phyloP scores from a whole-genome alignment of 1,140 invertebrate species.

The Neelides sp. region DNA sequence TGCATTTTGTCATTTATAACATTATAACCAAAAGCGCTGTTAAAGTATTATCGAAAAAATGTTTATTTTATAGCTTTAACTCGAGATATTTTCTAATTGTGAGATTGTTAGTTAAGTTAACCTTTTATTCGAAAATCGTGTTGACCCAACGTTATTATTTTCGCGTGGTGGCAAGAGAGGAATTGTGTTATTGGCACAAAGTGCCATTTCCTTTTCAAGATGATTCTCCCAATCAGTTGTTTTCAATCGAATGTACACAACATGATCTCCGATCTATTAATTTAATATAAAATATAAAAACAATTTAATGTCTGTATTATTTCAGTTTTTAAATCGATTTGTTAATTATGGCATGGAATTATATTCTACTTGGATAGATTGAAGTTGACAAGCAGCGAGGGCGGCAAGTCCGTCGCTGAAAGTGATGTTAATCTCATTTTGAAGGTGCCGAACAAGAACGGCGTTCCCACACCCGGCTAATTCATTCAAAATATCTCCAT shows the following conservation, averaged over 20 bases:
- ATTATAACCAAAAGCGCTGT: background rate
- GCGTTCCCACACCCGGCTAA: slow-evolving; percentile 67
- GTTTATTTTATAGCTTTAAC: slow-evolving; percentile 2
- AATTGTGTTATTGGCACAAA: slow-evolving; percentile 69
- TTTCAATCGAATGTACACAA: slow-evolving; percentile 60
- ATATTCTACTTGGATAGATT: slow-evolving; percentile 32
- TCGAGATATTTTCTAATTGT: background rate
- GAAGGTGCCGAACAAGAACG: slow-evolving; percentile 80
- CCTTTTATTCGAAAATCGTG: background rate
- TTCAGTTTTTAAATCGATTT: slow-evolving; percentile 13
- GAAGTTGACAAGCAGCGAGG: slow-evolving; percentile 49
- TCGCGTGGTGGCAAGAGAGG: slow-evolving; percentile 42
- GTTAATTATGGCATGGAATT: slow-evolving; percentile 35
- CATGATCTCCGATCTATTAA: slow-evolving; percentile 51
- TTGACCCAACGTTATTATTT: slow-evolving; percentile 15
- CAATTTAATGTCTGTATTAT: background rate
- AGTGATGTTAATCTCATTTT: slow-evolving; percentile 73
- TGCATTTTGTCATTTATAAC: background rate
- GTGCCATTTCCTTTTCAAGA: slow-evolving; percentile 63
- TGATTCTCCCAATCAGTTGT: slow-evolving; percentile 68
- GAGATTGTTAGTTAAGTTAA: slow-evolving; percentile 1
- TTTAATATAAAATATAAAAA: slow-evolving; percentile 5
- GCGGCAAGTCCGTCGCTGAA: slow-evolving; percentile 75
- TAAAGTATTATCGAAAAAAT: background rate
- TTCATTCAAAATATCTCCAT: slow-evolving; percentile 56